Evolutionary conservation across 2,113 vertebrate species (phyloP).

Genomic region (Saccopteryx bilineata): DNA sequence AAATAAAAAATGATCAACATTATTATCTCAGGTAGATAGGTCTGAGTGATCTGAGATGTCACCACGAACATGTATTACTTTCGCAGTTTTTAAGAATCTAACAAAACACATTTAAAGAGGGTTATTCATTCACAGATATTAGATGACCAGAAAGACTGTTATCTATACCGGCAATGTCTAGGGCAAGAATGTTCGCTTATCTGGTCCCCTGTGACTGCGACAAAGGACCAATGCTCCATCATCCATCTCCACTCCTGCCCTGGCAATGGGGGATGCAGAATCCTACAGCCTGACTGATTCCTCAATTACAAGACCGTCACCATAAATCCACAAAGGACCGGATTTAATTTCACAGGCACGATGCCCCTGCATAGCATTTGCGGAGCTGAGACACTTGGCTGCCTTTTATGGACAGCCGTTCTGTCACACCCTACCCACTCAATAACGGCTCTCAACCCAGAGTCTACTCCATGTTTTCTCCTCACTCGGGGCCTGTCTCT

Average conservation of each 20-base stretch:
- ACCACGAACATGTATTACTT: background rate
- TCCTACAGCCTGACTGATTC: background rate
- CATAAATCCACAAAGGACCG: background rate
- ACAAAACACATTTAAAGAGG: background rate
- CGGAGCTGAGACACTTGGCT: background rate
- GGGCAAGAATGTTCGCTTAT: background rate
- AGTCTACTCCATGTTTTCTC: background rate
- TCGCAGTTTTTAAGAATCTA: background rate
- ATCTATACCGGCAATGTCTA: background rate
- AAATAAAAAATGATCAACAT: background rate
- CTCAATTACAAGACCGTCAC: background rate
- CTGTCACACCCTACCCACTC: background rate
- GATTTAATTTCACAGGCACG: background rate
- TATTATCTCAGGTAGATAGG: background rate
- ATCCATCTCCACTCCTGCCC: background rate
- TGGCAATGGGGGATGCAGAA: background rate
- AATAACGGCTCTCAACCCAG: background rate
- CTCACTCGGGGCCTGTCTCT: background rate
- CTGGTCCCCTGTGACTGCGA: background rate
- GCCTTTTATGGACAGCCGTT: background rate
- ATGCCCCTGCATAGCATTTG: background rate
- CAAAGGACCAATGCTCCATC: background rate
- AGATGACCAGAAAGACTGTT: background rate
- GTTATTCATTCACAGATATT: background rate
- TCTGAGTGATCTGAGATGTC: background rate